phyloP scores from a whole-genome alignment of 2,113 vertebrate genomes.

The Corythornis madagascariensis region DNA sequence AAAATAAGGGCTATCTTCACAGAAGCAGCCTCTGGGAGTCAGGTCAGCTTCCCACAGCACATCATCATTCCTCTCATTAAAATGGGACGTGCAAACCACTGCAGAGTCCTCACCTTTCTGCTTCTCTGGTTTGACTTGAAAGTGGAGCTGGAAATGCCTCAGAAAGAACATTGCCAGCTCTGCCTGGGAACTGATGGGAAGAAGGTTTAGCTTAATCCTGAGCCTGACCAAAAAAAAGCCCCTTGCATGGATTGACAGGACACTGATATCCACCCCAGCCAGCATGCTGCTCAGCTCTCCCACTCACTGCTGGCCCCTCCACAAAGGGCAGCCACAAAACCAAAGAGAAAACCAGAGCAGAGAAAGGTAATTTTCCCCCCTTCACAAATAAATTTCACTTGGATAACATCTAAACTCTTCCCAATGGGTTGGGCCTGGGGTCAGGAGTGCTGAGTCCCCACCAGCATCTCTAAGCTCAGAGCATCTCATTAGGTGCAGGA shows the following conservation, averaged over 20 bases:
- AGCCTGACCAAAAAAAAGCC: not conserved
- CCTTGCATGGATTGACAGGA: not conserved
- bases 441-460: not conserved
- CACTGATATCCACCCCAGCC: not conserved
- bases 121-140: constrained; percentile 31
- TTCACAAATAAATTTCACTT: not conserved
- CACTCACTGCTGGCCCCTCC: not conserved
- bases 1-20: constrained; percentile 25
- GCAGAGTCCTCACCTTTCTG: constrained; percentile 22
- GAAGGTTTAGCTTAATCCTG: not conserved
- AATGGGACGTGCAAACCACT: not conserved
- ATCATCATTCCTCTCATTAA: constrained; percentile 54
- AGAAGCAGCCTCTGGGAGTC: constrained; percentile 50
- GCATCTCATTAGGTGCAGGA: not conserved
- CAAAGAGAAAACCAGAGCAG: not conserved
- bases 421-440: not conserved
- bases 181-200: not conserved
- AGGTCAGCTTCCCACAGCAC: constrained; percentile 54
- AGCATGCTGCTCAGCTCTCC: not conserved
- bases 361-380: not conserved
- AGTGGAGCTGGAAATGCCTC: constrained; percentile 36
- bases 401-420: not conserved
- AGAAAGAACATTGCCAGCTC: not conserved
- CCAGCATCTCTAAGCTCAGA: not conserved
- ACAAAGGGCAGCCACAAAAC: not conserved